Percentiles rank a stretch among this genome's conserved stretches.
phyloP scores from a whole-genome alignment of 37 sponge, comb jelly and placozoan genomes.

The Halisarca cf. caerulea region DNA sequence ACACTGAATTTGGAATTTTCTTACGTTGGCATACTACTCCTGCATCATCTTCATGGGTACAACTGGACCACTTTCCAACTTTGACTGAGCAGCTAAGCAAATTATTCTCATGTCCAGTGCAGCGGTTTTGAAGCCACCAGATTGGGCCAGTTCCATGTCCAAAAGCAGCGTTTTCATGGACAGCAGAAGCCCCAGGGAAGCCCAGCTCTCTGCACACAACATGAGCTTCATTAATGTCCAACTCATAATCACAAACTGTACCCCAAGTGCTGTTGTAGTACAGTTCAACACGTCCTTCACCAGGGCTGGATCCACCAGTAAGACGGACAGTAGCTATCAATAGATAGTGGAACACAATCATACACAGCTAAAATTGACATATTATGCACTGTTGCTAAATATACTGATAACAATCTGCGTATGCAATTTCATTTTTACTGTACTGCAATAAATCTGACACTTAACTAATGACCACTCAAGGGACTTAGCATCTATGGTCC shows the following conservation, averaged over 20 bases:
- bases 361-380: no score
- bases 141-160: slow-evolving; percentile 10
- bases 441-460: no score
- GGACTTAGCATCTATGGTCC: no score
- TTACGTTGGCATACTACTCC: slow-evolving; percentile 1
- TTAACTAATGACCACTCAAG: no score
- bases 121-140: slow-evolving; percentile 4
- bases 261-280: slow-evolving; percentile 25
- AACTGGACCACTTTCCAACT: background rate
- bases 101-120: slow-evolving; percentile 13
- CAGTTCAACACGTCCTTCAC: slow-evolving; percentile 25
- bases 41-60: slow-evolving; percentile 24
- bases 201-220: slow-evolving; percentile 42
- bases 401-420: no score
- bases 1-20: no score
- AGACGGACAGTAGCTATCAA: background rate
- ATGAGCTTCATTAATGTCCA: slow-evolving; percentile 21
- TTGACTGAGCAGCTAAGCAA: background rate
- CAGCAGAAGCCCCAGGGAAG: background rate
- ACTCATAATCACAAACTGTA: slow-evolving; percentile 41
- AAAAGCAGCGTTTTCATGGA: background rate
- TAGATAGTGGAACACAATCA: background rate
- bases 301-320: no score
- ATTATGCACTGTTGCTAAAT: no score
- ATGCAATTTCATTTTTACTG: no score